Base-by-base conservation (phyloP, 2,888 invertebrate genomes). In the Conus canariensis region DNA sequence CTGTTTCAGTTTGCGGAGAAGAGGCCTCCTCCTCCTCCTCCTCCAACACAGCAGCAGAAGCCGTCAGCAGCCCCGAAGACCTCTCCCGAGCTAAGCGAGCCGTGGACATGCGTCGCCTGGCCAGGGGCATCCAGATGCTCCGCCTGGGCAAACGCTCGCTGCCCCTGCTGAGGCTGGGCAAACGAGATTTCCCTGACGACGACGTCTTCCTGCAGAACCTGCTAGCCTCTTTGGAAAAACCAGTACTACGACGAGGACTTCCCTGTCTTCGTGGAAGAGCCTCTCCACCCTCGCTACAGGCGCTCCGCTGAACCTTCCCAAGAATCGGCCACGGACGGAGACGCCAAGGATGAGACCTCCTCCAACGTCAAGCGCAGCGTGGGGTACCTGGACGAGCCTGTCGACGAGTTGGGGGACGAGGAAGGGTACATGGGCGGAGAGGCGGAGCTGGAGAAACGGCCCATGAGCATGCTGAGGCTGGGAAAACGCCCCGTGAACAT, bases 391-490 rank as follows among this genome's bases (percentile, higher is more conserved):
- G 56, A 30, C 56, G 77, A 56, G 5, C 19, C 7, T 30, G 30
- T 25, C 10, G 30, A 56, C 30, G 30, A 56, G 12, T 80, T 80
- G 9, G 80, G 30, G 9, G 80, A 25, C 16, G 30, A 59, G 22
- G 56, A 83, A 12, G 70, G 70, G 59, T 67, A 80, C 10, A 14
- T 59, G n/a, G 80, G 60, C 9, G 8, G 60, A 80, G 74, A 64
- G 82, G 30, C 14, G 14, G 22, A 12, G 58, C 25, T 94, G 82
- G 95, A 94, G 58, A 95, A 95, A 91, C 92, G 95, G 19, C 93
- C 94, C 87, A 93, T 94, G 90, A 92, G 92, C 22, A 95, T 95
- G 95, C 92, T 95, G 14, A 91, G 95, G 25, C 92, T 95, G 90
- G 95, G 95, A 3, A 93, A 94, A 90, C 91, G 93, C 30, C 91